Evolutionary conservation across 2,113 vertebrate genomes (phyloP).

Genomic region (Tenebrosternarchus preto): DNA sequence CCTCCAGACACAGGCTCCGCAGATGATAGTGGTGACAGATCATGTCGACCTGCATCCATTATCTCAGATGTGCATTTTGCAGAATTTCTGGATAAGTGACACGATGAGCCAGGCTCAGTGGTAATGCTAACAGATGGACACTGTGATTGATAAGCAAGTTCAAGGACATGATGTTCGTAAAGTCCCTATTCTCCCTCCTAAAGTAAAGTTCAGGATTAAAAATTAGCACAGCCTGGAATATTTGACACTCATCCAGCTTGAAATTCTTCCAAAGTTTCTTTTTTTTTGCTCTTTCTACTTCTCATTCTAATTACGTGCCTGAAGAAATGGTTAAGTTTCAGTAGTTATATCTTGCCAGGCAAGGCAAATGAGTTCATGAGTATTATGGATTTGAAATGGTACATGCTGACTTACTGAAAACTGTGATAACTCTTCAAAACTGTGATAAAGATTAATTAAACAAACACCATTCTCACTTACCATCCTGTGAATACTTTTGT

Average conservation of each 20-base stretch:
- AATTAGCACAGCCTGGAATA: conserved; percentile 5
- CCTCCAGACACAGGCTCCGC: conserved; percentile 3
- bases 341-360: not conserved
- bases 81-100: conserved; percentile 36
- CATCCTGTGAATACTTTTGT: not conserved
- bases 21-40: conserved; percentile 28
- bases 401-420: not conserved
- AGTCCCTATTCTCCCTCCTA: conserved; percentile 23
- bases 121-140: conserved; percentile 34
- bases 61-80: conserved; percentile 4
- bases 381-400: not conserved
- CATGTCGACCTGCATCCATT: conserved; percentile 38
- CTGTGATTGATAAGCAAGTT: conserved; percentile 48
- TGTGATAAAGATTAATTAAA: conserved; percentile 24
- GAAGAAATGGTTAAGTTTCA: not conserved
- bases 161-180: conserved; percentile 38
- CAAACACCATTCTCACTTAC: conserved; percentile 7
- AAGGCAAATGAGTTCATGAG: not conserved
- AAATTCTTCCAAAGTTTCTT: conserved; percentile 33
- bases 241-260: conserved; percentile 45
- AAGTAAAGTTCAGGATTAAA: conserved; percentile 48
- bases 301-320: not conserved
- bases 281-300: not conserved
- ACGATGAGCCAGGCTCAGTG: conserved; percentile 13
- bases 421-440: conserved; percentile 9